A percentile compares a stretch with the other conserved stretches of the same genome.
phyloP scores from a whole-genome alignment of 2,888 invertebrate genomes.

The Drosophila anomelani region DNA sequence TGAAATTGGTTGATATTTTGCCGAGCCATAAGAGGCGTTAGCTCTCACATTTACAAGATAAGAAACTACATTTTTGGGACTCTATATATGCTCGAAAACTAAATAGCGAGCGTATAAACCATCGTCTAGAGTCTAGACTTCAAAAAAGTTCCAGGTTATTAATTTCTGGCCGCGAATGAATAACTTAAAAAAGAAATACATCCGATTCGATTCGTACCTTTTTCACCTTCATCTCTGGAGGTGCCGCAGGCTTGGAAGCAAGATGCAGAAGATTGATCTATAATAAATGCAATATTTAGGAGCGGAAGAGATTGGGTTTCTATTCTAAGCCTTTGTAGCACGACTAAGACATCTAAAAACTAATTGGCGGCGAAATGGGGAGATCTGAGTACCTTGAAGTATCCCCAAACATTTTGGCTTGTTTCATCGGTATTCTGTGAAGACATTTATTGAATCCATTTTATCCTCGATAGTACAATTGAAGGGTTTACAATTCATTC shows the following conservation, averaged over 20 bases:
- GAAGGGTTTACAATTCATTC: not conserved
- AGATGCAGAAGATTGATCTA: constrained; percentile 10
- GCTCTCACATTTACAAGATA: too few species aligned
- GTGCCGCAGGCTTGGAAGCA: not conserved
- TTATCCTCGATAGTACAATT: constrained; percentile 2
- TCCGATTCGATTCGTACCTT: constrained; percentile 18
- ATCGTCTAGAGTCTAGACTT: not conserved
- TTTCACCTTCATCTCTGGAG: not conserved
- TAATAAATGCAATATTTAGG: not conserved
- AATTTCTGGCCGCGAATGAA: not conserved
- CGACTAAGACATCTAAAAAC: not conserved
- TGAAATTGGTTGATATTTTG: not conserved
- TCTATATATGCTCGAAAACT: not conserved
- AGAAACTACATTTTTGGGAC: not conserved
- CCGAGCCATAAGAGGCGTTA: not conserved
- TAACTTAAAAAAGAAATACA: not conserved
- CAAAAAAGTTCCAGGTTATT: not conserved
- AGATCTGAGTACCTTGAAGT: constrained; percentile 2
- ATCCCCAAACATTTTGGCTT: not conserved
- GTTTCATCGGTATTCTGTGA: constrained; percentile 2
- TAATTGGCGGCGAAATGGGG: constrained; percentile 1
- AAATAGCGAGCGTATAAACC: not conserved
- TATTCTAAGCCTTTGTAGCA: not conserved
- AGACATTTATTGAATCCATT: constrained; percentile 13
- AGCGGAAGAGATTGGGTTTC: not conserved